Evolutionary conservation across 2,797 vertebrate genomes (phyloP), one percentile per base, ranked within the genome.

Genomic region (Streptopelia turtur): DNA sequence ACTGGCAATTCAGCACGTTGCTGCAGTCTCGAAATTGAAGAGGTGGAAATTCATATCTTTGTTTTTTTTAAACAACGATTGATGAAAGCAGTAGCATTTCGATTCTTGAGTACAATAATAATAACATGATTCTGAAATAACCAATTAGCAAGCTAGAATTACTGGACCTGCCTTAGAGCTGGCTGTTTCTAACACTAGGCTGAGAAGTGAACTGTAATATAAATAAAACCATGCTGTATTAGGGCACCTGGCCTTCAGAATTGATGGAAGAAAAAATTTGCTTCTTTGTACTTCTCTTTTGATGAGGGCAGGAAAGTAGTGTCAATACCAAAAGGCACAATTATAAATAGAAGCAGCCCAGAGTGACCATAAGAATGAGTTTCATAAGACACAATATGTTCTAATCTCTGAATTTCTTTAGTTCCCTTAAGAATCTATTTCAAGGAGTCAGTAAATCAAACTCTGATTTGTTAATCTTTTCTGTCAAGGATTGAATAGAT

Each of bases 81-180:
- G 87, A 87, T 85, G 86, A 87, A 90, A 92, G 68, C 57, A 23
- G 10, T 59, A 65, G 39, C 84, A n/a, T 89, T 93, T 52, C 3
- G 7, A 31, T 83, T 85, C 75, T 65, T 71, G 45, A 80, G 30
- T 85, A n/a, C 35, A n/a, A 43, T 90, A 94, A 56, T 84, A 70
- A 89, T 92, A 82, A 50, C 43, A 80, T 16, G 55, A 85, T 75
- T 79, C 82, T 52, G 88, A 87, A 96, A 85, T 86, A 94, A 78
- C 47, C 59, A 95, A 97, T 96, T 92, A 96, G 82, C 79, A 76
- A 57, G 53, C 41, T 85, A 28, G 71, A 91, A 52, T 91, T 94
- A 80, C 64, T 45, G 23, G 70, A 78, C 69, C 61, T 91, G 75
- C 81, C 91, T 89, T 93, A 65, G 39, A 93, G 63, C 68, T 89